Base-by-base conservation (phyloP, 2,113 vertebrate species). In the Eurystomus gularis region DNA sequence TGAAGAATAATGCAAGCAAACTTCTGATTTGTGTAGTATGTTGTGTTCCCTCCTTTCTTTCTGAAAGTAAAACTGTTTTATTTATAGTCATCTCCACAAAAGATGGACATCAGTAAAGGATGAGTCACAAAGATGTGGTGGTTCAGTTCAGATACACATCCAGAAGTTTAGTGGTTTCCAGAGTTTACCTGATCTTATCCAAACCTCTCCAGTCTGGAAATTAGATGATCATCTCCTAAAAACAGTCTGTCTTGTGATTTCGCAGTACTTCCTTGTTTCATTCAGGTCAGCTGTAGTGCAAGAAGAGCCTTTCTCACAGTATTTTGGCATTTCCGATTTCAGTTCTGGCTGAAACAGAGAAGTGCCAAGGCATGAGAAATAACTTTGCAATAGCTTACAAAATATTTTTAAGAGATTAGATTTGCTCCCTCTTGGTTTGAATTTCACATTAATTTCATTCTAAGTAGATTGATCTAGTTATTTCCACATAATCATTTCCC, bases 321-420 rank as follows among this genome's bases (percentile, higher is more conserved):
- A 82, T 83, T 91, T 85, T 95, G 78, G 73, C 35, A 84, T 96
- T 97, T 95, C 86, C 18, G 6, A 88, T 93, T 96, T 88, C 85
- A 90, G 70, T 95, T 93, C 78, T 95, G 82, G 40, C 37, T 96
- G 78, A 93, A 97, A 83, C 26, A 89, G 77, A 64, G 79, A 92
- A 89, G 76, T 89, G 42, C 44, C 9, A 2, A 78, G 25, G 64
- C 71, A 89, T 70, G 77, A 79, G 79, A 92, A 93, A 73, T 77
- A 87, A 91, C 44, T 77, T 62, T 13, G 24, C 54, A 82, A 35
- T 51, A 81, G 37, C 82, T 89, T 91, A 81, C 26, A 69, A 78
- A 77, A 87, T 28, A 13, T 11, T 54, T 90, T 62, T 40, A 71
- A 78, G 48, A 70, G 0, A 70, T 44, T 70, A 77, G 18, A 77